Evolutionary conservation across 1,140 invertebrate genomes (phyloP), one percentile per base, ranked within the genome.

Genomic region (Aphelenchoides fujianensis): DNA sequence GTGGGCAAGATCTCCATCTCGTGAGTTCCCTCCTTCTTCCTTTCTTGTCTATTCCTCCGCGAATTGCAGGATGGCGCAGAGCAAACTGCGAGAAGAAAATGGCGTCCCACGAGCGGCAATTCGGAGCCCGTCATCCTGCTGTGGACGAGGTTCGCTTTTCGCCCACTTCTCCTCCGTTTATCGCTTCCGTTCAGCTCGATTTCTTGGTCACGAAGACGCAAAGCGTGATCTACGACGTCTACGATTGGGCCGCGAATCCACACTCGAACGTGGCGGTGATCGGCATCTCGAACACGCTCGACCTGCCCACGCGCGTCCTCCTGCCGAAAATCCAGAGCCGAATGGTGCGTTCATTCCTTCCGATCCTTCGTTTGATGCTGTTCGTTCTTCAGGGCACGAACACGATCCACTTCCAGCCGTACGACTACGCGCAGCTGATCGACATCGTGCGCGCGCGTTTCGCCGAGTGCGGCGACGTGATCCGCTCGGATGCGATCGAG

Each of bases 381-480:
- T 59, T n/a, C n/a, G n/a, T n/a, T n/a, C n/a, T n/a, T 59, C 7
- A 59, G 55, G 63, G 63, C 63, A 66, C 63, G 16, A 66, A 66
- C 31, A 30, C 12, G 63, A 35, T 66, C 34, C 63, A 66, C 16
- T 66, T 66, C 32, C 63, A 66, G 16, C 63, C 63, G 1, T 66
- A 66, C 3, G 63, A 66, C 32, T 36, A 19, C 7, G 53, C 37
- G 16, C 63, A 66, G 36, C n/a, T 66, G 1, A 35, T 41, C 12
- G 12, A 66, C 23, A 66, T 66, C 31, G 12, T 66, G 0, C 2
- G n/a, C 2, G 36, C 16, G 37, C 63, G 63, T 36, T 36, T 66
- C 36, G 12, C 19, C 16, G 7, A 30, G 23, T 66, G 37, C 12
- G 63, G 32, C 12, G 16, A 30, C 12, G 12, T 34, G 23, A 30